Conservation (phyloP, 2,113 vertebrate species). For the Rutilus rutilus region DNA sequence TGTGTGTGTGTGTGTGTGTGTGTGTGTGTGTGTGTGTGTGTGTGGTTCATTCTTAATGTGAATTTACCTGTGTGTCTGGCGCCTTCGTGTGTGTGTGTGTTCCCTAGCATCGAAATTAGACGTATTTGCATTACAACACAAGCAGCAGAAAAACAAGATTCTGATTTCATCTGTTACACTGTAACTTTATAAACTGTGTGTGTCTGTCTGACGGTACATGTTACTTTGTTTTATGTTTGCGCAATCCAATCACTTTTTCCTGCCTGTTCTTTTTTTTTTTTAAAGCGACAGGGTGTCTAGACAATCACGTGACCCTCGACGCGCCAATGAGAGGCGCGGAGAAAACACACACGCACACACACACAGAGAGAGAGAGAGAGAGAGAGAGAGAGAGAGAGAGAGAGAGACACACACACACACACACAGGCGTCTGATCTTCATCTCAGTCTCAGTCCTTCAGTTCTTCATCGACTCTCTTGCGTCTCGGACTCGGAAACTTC, state of each 20-base stretch:
- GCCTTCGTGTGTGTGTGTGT: not conserved
- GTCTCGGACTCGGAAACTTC: constrained; percentile 63
- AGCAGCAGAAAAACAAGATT: not conserved
- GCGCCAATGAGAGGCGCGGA: constrained; percentile 79
- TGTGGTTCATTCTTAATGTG: constrained; percentile 16
- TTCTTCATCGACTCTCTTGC: constrained; percentile 57
- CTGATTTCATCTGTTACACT: not conserved
- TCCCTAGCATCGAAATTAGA: constrained; percentile 1
- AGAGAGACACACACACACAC: constrained; percentile 22
- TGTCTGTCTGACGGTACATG: constrained; percentile 69
- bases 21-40: constrained; percentile 3
- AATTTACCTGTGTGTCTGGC: constrained; percentile 20
- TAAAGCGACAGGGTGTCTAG: constrained; percentile 97
- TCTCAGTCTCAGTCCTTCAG: constrained; percentile 47
- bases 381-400: constrained; percentile 52
- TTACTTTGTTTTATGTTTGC: constrained; percentile 91
- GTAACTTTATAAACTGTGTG: constrained; percentile 25
- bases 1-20: constrained; percentile 13
- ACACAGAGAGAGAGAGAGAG: constrained; percentile 52
- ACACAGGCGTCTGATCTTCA: constrained; percentile 60
- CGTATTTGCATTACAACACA: not conserved
- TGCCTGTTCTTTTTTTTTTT: constrained; percentile 62
- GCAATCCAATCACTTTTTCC: constrained; percentile 88
- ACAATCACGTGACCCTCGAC: constrained; percentile 89
- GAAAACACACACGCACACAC: constrained; percentile 30